Percentiles rank a stretch among this genome's conserved stretches.
These are phyloP conservation scores for Cetoscarus ocellatus DNA, from an alignment of 2,797 vertebrate genomes.

Conservation along the genomic window DNA sequence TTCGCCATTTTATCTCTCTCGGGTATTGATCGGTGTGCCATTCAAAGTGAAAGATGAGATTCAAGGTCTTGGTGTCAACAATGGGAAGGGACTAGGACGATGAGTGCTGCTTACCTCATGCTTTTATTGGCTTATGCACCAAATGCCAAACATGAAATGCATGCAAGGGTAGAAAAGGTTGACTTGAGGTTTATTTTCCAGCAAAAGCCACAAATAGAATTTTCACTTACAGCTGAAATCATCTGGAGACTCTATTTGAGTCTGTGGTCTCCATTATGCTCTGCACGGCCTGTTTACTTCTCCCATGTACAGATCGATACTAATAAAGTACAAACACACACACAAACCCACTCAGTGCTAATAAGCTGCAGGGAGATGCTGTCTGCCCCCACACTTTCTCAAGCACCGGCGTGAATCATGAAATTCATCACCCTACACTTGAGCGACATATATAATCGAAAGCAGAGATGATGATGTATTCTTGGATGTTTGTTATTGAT, in stretches of 20 bases:
- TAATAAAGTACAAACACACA: conserved; percentile 48
- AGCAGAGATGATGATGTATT: not conserved
- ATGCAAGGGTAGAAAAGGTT: not conserved
- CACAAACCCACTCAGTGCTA: conserved; percentile 46
- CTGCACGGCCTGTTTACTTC: conserved; percentile 43
- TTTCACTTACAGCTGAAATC: conserved; percentile 10
- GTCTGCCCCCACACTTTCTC: conserved; percentile 36
- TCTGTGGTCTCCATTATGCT: conserved; percentile 32
- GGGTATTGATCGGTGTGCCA: conserved; percentile 41
- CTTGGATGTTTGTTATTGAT: too few species aligned
- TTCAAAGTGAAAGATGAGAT: conserved; percentile 56
- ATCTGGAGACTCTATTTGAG: conserved; percentile 2
- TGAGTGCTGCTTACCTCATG: not conserved
- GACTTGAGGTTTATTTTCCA: not conserved
- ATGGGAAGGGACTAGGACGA: conserved; percentile 24
- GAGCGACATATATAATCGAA: not conserved
- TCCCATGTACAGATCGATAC: conserved; percentile 47
- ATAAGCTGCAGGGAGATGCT: conserved; percentile 54
- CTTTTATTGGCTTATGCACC: not conserved
- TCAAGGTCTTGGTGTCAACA: conserved; percentile 34
- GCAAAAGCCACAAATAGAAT: not conserved
- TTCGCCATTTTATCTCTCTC: conserved; percentile 39
- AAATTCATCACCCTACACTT: conserved; percentile 11
- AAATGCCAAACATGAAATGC: too few species aligned
- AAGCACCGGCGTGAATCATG: conserved; percentile 20